Base-by-base conservation (phyloP, 2,797 vertebrate species). In the Clarias pachynema region DNA sequence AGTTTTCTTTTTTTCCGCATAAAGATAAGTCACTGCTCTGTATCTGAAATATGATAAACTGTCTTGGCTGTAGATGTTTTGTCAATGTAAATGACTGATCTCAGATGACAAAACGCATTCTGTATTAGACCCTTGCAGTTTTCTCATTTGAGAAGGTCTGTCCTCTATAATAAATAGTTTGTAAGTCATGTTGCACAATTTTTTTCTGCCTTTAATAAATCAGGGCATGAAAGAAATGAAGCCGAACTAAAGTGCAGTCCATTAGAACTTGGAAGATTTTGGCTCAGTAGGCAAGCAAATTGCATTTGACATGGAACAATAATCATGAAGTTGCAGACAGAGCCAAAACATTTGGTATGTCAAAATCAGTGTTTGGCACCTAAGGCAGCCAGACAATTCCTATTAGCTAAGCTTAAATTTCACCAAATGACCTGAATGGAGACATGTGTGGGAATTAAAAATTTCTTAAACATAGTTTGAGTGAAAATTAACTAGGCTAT, bases 201-300 rank as follows among this genome's bases (percentile, higher is more conserved):
- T 49, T 10, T 72, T 16, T 26, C 53, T 53, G 44, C 6, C 24
- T 53, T 74, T 74, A 26, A 74, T 74, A 53, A 53, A 74, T 74
- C 44, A 74, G 70, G 49, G 16, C 15, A 15, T 75, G 49, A 56
- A 75, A 56, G 20, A 75, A 75, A 75, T 31, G 73, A 75, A 75
- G 49, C 49, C 31, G 73, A 75, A 56, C 49, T 57, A 75, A n/a
- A 74, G n/a, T 31, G n/a, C n/a, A 56, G 73, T 75, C 73, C 49
- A 56, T 3, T 15, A 56, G n/a, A 56, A 26, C 29, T 29, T 20
- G 15, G 15, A 75, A 4, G 49, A 56, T 75, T 75, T 75, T 31
- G 49, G 49, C n/a, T 53, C 37, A 72, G 24, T n/a, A n/a, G 9
- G 44, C n/a, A 53, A 53, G 15, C 49, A 75, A 75, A 56, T 75